A percentile compares a stretch with the other conserved stretches of the same genome.
phyloP scores from a whole-genome alignment of 2,113 vertebrate genomes.

The Eidolon helvum region DNA sequence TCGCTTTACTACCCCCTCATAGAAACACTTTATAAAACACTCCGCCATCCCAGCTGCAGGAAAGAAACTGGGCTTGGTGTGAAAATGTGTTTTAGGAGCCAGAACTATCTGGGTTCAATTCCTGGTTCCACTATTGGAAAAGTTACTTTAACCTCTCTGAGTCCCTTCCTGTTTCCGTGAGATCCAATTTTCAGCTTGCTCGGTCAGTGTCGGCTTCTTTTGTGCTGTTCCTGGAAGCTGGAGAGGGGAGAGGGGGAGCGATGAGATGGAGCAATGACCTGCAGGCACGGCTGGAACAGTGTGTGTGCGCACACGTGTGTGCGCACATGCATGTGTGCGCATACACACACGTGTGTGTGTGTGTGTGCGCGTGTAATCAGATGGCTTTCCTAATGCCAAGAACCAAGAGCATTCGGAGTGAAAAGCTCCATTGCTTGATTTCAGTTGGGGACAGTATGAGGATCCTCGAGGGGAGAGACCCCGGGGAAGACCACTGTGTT shows the following conservation, averaged over 20 bases:
- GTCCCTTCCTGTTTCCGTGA: not conserved
- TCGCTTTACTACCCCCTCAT: too few species aligned
- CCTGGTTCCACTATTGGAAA: not conserved
- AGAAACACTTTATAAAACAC: not conserved
- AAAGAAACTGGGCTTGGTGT: not conserved
- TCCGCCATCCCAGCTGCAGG: not conserved
- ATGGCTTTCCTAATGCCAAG: not conserved
- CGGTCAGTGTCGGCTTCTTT: accelerated
- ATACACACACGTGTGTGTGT: not conserved
- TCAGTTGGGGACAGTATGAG: not conserved
- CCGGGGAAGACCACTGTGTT: accelerated
- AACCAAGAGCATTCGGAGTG: not conserved
- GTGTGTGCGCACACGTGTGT: too few species aligned
- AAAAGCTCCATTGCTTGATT: not conserved
- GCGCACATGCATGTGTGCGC: too few species aligned
- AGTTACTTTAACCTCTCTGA: not conserved
- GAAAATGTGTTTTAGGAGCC: not conserved
- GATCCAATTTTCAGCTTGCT: not conserved
- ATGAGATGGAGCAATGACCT: too few species aligned
- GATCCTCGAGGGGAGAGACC: not conserved
- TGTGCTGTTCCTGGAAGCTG: not conserved
- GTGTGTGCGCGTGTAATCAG: not conserved
- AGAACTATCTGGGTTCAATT: not conserved
- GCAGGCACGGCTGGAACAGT: accelerated
- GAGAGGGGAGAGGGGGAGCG: not conserved